phyloP scores from a whole-genome alignment of 2,113 vertebrate genomes.

The Egretta garzetta region DNA sequence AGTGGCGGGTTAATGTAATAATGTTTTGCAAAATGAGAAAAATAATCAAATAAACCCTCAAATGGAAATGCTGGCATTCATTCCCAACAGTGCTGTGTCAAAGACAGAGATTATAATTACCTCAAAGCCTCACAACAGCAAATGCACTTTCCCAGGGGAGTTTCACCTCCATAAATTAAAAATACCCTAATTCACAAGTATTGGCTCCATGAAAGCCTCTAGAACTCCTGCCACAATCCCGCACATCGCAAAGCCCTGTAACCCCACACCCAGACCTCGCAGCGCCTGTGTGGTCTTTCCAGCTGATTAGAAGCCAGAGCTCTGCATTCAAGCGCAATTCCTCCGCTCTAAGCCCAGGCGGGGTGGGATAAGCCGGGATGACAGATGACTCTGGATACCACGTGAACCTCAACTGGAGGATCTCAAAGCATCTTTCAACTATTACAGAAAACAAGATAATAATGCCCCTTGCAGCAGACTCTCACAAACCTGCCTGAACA shows the following conservation, averaged over 20 bases:
- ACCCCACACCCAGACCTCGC: background rate
- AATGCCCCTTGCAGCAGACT: background rate
- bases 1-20: conserved; percentile 52
- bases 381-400: background rate
- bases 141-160: background rate
- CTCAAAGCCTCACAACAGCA: conserved; percentile 26
- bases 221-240: background rate
- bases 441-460: background rate
- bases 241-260: background rate
- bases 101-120: conserved; percentile 48
- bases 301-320: background rate
- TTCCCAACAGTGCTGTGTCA: conserved; percentile 11
- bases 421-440: background rate
- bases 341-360: accelerated
- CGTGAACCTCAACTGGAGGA: background rate
- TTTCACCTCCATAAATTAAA: conserved; percentile 41
- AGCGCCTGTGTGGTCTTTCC: background rate
- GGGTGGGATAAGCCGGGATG: background rate
- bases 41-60: conserved; percentile 60
- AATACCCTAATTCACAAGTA: background rate
- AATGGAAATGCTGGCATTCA: conserved; percentile 45
- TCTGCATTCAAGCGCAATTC: background rate
- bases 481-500: background rate
- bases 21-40: conserved; percentile 55
- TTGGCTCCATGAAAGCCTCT: background rate